These are phyloP conservation scores for Stenchaetothrips biformis DNA, from an alignment of 2,888 invertebrate species.

Conservation along the genomic window DNA sequence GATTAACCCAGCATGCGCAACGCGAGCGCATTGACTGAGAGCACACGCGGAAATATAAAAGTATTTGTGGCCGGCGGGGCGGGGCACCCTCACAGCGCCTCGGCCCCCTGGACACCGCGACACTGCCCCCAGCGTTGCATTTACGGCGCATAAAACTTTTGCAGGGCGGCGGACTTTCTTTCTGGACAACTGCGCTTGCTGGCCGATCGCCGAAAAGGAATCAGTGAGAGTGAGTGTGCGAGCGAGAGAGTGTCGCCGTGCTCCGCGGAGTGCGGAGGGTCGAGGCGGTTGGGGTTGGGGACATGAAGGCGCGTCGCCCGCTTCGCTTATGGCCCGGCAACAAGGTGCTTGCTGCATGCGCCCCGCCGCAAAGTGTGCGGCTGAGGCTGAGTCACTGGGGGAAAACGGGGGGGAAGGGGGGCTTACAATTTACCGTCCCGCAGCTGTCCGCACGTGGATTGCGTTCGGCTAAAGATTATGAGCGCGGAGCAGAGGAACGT, in stretches of 20 bases:
- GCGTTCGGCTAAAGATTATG: too few relatives aligned
- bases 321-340: too few relatives aligned
- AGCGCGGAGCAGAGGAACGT: too few relatives aligned
- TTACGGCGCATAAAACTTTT: conserved; percentile 1
- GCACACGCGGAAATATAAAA: not conserved
- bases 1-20: not conserved
- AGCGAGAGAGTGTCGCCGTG: not conserved
- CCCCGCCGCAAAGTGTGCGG: not conserved
- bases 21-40: not conserved
- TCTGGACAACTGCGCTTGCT: not conserved
- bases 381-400: not conserved
- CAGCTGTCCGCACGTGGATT: too few relatives aligned
- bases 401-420: too few relatives aligned
- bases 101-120: too few relatives aligned
- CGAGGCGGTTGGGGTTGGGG: too few relatives aligned
- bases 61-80: not conserved
- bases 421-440: too few relatives aligned
- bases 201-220: not conserved
- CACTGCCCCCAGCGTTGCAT: not conserved
- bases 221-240: not conserved
- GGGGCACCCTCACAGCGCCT: too few relatives aligned
- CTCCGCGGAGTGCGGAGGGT: not conserved
- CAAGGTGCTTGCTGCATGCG: not conserved
- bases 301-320: too few relatives aligned
- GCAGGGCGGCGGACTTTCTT: not conserved